Conservation (phyloP, 2,888 invertebrate genomes). For the Lycocerus yunnanus region DNA sequence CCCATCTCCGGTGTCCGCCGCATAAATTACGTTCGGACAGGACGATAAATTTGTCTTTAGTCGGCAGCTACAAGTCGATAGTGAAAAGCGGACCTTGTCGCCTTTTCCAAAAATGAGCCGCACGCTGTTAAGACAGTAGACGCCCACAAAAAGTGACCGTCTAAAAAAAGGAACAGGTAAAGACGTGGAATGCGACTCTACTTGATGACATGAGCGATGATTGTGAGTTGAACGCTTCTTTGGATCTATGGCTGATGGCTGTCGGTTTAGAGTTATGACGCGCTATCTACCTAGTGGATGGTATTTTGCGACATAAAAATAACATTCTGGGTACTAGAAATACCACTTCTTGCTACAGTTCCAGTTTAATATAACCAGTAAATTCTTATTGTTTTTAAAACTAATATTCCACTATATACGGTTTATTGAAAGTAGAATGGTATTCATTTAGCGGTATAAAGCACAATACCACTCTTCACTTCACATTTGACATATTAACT, state of each 20-base stretch:
- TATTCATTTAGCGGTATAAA: neutral
- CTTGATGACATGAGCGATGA: conserved; percentile 35
- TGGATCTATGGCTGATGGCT: conserved; percentile 26
- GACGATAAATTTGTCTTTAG: conserved; percentile 51
- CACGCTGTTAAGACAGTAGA: conserved; percentile 38
- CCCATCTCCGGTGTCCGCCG: conserved; percentile 43
- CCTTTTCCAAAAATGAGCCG: conserved; percentile 43
- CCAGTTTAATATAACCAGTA: conserved; percentile 44
- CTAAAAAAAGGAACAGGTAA: conserved; percentile 30
- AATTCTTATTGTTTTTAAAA: conserved; percentile 43
- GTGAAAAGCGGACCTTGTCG: conserved; percentile 42
- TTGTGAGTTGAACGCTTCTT: conserved; percentile 27
- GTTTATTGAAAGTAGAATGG: neutral
- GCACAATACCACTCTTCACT: neutral
- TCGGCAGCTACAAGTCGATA: conserved; percentile 44
- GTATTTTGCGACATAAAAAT: conserved; percentile 45
- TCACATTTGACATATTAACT: neutral
- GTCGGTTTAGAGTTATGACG: conserved; percentile 44
- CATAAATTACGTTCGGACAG: conserved; percentile 48
- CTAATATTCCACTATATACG: neutral
- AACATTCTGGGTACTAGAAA: conserved; percentile 45
- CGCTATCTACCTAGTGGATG: conserved; percentile 45
- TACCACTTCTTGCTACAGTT: conserved; percentile 47
- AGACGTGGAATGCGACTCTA: conserved; percentile 33
- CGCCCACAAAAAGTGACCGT: conserved; percentile 37